Evolutionary conservation across 2,888 invertebrate genomes (phyloP), one percentile per base, ranked within the genome.

Genomic region (Osmoderma eremita): DNA sequence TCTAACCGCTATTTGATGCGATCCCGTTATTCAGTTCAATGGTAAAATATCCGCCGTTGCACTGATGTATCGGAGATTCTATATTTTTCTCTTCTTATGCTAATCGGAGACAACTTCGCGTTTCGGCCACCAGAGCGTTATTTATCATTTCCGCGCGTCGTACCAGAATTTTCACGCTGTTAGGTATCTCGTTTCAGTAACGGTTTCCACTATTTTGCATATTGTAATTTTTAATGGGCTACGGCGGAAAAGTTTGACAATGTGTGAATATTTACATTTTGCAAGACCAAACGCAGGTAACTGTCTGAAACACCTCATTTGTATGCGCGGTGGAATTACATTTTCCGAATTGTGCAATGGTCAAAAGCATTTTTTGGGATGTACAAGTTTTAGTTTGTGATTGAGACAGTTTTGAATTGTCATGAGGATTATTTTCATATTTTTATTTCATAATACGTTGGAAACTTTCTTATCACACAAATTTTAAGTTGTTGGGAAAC

Each of bases 141-240:
- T 53, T 53, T 53, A 53, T 53, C 53, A 53, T 53, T 53, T 53
- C 38, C 48, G 48, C 48, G 18, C 48, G 17, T 20, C 20, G 20
- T 6, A 38, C 36, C 17, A 17, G 38, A 51, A 30, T 36, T 51
- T 51, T 30, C 51, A 12, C 30, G 17, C 36, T 22, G n/a, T 30
- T 22, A 6, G 12, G 20, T 48, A 20, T 56, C 18, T 39, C 15
- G 20, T 20, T 56, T 42, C 22, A 41, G 41, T 6, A 2, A 12
- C 22, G 22, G 22, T 41, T 41, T 22, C 41, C 41, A 41, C 41
- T 56, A 20, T 56, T 56, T 13, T 42, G 56, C 20, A 56, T 56
- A 41, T 41, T 42, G 39, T 56, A 56, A 56, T 56, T 41, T 41
- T 41, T 41, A 41, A 39, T 36, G 13, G 30, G 30, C 6, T 38